Evolutionary conservation across 2,797 vertebrate species (phyloP).

Genomic region (Centropyge bicolor): DNA sequence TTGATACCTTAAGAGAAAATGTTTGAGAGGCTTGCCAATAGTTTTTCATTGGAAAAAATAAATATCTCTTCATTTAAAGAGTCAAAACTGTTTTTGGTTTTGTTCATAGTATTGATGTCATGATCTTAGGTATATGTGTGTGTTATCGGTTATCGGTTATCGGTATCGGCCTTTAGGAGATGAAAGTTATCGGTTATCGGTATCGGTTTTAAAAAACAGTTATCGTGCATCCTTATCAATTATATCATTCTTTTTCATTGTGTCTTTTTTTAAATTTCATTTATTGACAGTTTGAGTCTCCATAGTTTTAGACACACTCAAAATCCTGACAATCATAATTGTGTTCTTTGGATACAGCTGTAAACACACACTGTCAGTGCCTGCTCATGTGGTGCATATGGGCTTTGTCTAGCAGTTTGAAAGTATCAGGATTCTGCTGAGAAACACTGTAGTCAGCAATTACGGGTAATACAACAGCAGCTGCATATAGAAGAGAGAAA

Average conservation of each 20-base stretch:
- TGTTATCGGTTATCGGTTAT: too few relatives aligned
- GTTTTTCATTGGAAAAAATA: too few relatives aligned
- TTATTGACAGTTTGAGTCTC: neutral
- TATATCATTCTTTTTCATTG: neutral
- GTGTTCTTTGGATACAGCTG: neutral
- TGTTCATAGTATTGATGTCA: too few relatives aligned
- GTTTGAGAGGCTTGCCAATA: too few relatives aligned
- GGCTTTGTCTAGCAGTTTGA: neutral
- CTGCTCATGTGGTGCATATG: neutral
- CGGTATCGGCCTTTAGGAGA: too few relatives aligned
- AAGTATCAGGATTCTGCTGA: neutral
- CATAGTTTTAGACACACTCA: neutral
- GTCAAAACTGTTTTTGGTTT: too few relatives aligned
- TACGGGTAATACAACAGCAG: constrained; percentile 18
- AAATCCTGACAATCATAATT: neutral
- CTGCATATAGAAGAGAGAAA: neutral
- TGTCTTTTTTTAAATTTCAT: neutral
- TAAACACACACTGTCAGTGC: neutral
- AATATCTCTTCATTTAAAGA: too few relatives aligned
- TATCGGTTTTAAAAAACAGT: too few relatives aligned
- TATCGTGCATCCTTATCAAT: too few relatives aligned
- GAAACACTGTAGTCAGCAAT: constrained; percentile 13
- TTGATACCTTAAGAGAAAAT: too few relatives aligned
- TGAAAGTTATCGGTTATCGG: too few relatives aligned
- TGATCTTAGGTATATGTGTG: too few relatives aligned